phyloP scores from a whole-genome alignment of 2,113 vertebrate genomes.

The Butastur rufipennis region DNA sequence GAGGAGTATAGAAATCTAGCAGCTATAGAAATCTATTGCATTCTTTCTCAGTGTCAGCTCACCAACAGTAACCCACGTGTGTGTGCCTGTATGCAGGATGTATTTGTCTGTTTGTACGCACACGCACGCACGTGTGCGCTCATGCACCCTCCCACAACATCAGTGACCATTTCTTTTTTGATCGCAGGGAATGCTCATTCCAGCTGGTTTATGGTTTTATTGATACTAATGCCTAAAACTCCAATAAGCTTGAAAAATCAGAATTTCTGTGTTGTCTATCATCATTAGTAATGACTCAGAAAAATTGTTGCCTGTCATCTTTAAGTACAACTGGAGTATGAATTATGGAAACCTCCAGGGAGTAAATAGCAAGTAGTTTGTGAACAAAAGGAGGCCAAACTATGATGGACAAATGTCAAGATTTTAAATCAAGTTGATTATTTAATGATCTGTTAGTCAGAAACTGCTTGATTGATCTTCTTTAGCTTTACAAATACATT shows the following conservation, averaged over 20 bases:
- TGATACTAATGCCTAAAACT: neutral
- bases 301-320: neutral
- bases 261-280: neutral
- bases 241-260: neutral
- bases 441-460: neutral
- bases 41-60: neutral
- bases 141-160: neutral
- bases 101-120: neutral
- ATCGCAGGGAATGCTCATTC: neutral
- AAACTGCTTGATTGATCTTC: neutral
- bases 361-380: neutral
- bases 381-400: neutral
- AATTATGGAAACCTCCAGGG: neutral
- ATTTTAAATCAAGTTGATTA: constrained; percentile 2
- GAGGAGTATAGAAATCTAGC: neutral
- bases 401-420: neutral
- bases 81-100: neutral
- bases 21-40: neutral
- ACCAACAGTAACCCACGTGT: rapidly evolving
- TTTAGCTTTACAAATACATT: neutral
- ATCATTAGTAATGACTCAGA: neutral
- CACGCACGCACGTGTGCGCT: rapidly evolving
- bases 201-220: neutral
- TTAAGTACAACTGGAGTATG: neutral
- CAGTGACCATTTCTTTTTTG: neutral